These are phyloP conservation scores for Drosophila ananassae DNA, from an alignment of 1,140 invertebrate species.

Conservation along the genomic window DNA sequence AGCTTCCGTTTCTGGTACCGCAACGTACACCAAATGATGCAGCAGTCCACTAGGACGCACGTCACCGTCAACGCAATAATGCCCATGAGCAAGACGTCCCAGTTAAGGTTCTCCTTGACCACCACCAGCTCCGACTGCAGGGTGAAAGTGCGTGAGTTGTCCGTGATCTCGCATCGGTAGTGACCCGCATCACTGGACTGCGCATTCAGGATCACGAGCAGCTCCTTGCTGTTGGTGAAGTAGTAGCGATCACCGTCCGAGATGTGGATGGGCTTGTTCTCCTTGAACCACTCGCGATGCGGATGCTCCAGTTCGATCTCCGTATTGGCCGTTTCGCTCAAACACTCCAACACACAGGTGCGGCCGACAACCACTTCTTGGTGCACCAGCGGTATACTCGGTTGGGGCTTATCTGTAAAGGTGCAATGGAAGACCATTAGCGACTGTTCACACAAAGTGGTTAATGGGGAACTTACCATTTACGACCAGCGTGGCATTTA, in stretches of 20 bases:
- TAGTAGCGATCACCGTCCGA: slow-evolving; percentile 88
- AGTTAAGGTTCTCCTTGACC: slow-evolving; percentile 84
- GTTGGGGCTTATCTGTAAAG: slow-evolving; percentile 88
- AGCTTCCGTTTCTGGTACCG: slow-evolving; percentile 89
- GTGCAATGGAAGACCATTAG: background rate
- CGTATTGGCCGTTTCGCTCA: slow-evolving; percentile 89
- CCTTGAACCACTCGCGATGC: slow-evolving; percentile 94
- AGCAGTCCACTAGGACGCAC: slow-evolving; percentile 93
- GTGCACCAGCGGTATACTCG: slow-evolving; percentile 92
- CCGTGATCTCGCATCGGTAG: slow-evolving; percentile 94
- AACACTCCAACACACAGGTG: slow-evolving; percentile 94
- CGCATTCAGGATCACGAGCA: slow-evolving; percentile 94
- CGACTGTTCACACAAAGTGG: background rate
- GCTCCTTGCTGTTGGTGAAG: slow-evolving; percentile 93
- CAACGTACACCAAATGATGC: slow-evolving; percentile 95
- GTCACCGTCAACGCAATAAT: slow-evolving; percentile 95
- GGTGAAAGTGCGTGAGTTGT: slow-evolving; percentile 78
- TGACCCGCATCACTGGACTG: slow-evolving; percentile 90
- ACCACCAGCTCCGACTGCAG: slow-evolving; percentile 84
- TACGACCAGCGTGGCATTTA: slow-evolving; percentile 95
- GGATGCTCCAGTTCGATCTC: slow-evolving; percentile 88
- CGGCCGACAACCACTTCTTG: slow-evolving; percentile 91
- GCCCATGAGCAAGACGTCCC: slow-evolving; percentile 87
- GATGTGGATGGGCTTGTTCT: slow-evolving; percentile 87
- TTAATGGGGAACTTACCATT: slow-evolving; percentile 86